Conservation (phyloP, 2,113 vertebrate species). For the Protomyctophum bolini region DNA sequence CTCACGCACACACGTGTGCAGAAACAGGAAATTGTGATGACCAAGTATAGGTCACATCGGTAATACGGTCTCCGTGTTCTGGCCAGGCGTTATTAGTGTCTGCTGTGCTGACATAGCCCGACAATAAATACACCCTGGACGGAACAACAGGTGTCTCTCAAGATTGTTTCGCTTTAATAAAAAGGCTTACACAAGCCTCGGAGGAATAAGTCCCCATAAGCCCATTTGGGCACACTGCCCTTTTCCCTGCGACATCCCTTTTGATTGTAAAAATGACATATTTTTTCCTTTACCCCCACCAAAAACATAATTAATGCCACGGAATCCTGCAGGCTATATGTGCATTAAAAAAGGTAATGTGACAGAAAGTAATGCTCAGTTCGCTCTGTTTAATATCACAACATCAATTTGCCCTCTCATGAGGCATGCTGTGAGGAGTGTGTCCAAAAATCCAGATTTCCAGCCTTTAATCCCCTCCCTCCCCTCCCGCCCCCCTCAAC, state of each 20-base stretch:
- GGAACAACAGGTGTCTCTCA: constrained; percentile 72
- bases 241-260: constrained; percentile 46
- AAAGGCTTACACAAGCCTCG: constrained; percentile 58
- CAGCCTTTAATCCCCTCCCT: constrained; percentile 29
- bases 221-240: constrained; percentile 48
- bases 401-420: constrained; percentile 39
- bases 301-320: constrained; percentile 22
- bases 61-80: constrained; percentile 52
- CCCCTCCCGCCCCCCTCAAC: constrained; percentile 9
- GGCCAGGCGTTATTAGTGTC: constrained; percentile 57
- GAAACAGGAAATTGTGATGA: constrained; percentile 57
- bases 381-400: constrained; percentile 6
- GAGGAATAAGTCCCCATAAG: constrained; percentile 63
- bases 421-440: not conserved
- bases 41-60: constrained; percentile 63
- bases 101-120: constrained; percentile 60
- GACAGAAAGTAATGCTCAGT: not conserved
- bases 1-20: constrained; percentile 15
- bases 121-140: constrained; percentile 58
- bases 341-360: constrained; percentile 10
- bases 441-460: constrained; percentile 23
- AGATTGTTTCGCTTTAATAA: constrained; percentile 72
- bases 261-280: constrained; percentile 38
- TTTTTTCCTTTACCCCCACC: constrained; percentile 18
- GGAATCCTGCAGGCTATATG: not conserved